Evolutionary conservation across 1,140 invertebrate species (phyloP), one percentile per base, ranked within the genome.

Genomic region (Scaptomyza montana): DNA sequence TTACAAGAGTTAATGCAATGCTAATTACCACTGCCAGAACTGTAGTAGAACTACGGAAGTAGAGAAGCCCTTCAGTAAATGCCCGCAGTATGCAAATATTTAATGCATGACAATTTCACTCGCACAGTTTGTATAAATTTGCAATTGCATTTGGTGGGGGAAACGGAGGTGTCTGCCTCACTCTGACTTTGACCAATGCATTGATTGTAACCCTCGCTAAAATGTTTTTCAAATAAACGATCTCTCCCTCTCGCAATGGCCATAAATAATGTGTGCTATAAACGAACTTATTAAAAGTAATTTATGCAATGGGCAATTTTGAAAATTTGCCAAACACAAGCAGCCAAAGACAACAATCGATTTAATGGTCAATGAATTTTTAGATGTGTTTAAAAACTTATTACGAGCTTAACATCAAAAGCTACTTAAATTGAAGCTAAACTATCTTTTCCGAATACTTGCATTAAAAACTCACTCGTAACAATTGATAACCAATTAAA

Each of bases 221-320:
- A 78, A 78, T 78, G 80, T 75, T 82, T 84, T 64, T 54, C 80
- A 84, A 84, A 78, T 82, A 84, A 82, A 84, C 79, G 49, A 75
- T 36, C 39, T 5, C 10, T 49, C 65, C 54, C 47, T 21, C 21
- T 25, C 21, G 1, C 41, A 64, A 50, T 21, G 69, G 30, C 49
- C 60, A 60, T 74, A 74, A 74, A 81, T 82, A 82, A 78, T 46
- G n/a, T 65, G 16, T 69, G 49, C 43, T 45, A 45, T 65, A 62
- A 77, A 59, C 55, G 54, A 43, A 60, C 47, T 49, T 59, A 77
- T 63, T 72, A 21, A 50, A 73, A 68, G 56, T 80, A 56, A 80
- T 73, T 80, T 64, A 64, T 64, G 41, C 49, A 53, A 36, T 67
- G 33, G 21, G 8, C 46, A 61, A 56, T 47, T 57, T 39, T 16